A percentile compares a stretch with the other conserved stretches of the same genome.
phyloP scores from a whole-genome alignment of 2,797 vertebrate genomes.

The Microcaecilia unicolor region DNA sequence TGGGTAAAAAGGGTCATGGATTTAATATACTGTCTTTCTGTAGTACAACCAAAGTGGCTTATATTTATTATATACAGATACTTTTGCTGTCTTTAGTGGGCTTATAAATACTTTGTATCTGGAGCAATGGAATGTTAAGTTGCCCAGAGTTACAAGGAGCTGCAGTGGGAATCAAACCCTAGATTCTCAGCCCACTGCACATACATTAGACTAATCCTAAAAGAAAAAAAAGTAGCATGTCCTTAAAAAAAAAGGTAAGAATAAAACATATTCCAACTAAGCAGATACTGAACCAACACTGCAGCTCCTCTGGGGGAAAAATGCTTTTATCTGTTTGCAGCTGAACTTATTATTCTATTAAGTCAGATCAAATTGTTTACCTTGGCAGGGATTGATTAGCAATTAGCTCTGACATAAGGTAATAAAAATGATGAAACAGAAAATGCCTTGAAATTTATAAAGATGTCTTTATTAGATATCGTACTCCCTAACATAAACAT shows the following conservation, averaged over 20 bases:
- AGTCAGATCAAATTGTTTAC: slow-evolving; percentile 35
- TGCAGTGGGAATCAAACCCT: too few species aligned
- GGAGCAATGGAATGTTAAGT: too few species aligned
- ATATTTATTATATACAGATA: too few species aligned
- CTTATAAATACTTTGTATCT: too few species aligned
- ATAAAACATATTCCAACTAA: background rate
- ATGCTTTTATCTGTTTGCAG: slow-evolving; percentile 26
- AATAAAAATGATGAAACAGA: slow-evolving; percentile 20
- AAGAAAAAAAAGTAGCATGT: too few species aligned
- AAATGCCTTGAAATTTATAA: slow-evolving; percentile 31
- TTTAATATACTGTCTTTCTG: too few species aligned
- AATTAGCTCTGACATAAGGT: slow-evolving; percentile 27
- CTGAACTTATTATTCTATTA: slow-evolving; percentile 21
- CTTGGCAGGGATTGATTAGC: slow-evolving; percentile 40
- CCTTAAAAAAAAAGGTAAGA: slow-evolving; percentile 8
- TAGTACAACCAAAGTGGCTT: too few species aligned
- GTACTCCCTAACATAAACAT: slow-evolving; percentile 10
- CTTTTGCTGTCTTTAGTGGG: too few species aligned
- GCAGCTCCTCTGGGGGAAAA: slow-evolving; percentile 23
- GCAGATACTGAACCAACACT: background rate
- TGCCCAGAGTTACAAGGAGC: too few species aligned
- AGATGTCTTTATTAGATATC: slow-evolving; percentile 39
- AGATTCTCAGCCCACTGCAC: too few species aligned
- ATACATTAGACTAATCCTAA: too few species aligned
- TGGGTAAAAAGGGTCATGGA: too few species aligned